These are phyloP conservation scores for Melanotaenia boesemani DNA, from an alignment of 2,797 vertebrate species.

Conservation along the genomic window DNA sequence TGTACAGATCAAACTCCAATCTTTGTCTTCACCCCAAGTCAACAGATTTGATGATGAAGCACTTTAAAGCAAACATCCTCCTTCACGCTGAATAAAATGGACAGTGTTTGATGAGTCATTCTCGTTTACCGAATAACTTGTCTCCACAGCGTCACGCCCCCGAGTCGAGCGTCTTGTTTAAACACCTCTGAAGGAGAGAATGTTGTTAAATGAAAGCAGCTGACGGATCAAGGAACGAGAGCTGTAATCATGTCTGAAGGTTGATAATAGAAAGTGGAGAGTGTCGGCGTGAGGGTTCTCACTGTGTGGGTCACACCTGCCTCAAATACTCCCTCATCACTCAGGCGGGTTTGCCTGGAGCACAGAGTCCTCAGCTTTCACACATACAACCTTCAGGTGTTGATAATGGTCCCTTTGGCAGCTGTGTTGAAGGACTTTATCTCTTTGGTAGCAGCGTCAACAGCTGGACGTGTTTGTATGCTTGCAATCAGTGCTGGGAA, in stretches of 20 bases:
- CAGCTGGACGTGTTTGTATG: conserved; percentile 17
- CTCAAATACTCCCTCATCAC: conserved; percentile 36
- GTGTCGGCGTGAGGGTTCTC: conserved; percentile 44
- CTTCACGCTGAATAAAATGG: conserved; percentile 41
- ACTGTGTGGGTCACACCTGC: conserved; percentile 42
- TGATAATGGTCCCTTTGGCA: conserved; percentile 26
- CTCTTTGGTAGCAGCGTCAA: conserved; percentile 19
- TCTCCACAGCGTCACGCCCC: conserved; percentile 40
- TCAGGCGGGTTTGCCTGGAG: conserved; percentile 24
- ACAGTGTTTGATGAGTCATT: conserved; percentile 41
- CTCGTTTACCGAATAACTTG: conserved; percentile 30
- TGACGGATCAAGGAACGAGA: conserved; percentile 43
- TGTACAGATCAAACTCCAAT: conserved; percentile 5
- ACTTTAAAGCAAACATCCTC: conserved; percentile 21
- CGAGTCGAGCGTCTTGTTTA: conserved; percentile 44
- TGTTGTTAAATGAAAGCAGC: conserved; percentile 45
- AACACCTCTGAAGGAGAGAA: conserved; percentile 47
- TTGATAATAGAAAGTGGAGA: conserved; percentile 45
- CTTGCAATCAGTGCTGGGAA: not conserved
- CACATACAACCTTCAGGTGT: conserved; percentile 34
- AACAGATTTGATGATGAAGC: conserved; percentile 10
- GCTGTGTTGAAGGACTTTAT: conserved; percentile 9
- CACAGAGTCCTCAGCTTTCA: conserved; percentile 1
- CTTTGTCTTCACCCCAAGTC: conserved; percentile 18
- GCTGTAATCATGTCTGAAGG: conserved; percentile 67